These are phyloP conservation scores for Tyrophagus putrescentiae DNA, from an alignment of 1,140 invertebrate genomes.

Conservation along the genomic window DNA sequence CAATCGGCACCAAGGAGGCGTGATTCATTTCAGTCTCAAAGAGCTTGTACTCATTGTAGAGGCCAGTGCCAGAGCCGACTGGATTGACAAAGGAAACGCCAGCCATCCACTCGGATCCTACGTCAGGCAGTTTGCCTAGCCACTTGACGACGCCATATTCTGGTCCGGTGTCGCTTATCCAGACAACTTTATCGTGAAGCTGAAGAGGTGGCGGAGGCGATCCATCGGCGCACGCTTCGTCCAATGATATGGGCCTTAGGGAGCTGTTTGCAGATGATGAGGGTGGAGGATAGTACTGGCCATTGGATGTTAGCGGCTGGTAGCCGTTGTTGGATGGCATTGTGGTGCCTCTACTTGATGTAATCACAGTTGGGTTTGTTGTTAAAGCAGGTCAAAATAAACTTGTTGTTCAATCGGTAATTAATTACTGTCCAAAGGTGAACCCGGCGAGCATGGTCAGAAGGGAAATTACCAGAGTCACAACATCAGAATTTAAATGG, in stretches of 20 bases:
- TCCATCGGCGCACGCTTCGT: conserved; percentile 23
- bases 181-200: conserved; percentile 41
- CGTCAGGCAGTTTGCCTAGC: conserved; percentile 40
- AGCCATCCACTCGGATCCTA: conserved; percentile 38
- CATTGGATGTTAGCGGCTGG: neutral
- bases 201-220: conserved; percentile 30
- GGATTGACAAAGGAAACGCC: conserved; percentile 44
- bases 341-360: too few species aligned
- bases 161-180: conserved; percentile 40
- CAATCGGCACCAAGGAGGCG: conserved; percentile 43
- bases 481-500: too few species aligned
- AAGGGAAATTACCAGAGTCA: too few species aligned
- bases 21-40: conserved; percentile 41
- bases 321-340: conserved; percentile 16
- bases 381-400: too few species aligned
- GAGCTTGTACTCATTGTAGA: conserved; percentile 37
- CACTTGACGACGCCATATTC: conserved; percentile 40
- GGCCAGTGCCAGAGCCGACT: conserved; percentile 39
- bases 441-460: too few species aligned
- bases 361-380: too few species aligned
- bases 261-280: neutral
- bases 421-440: too few species aligned
- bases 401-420: too few species aligned
- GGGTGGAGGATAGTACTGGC: neutral
- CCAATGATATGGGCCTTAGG: conserved; percentile 20